Base-by-base conservation (phyloP, 92 coral and sea anemone species). In the Porites rus region DNA sequence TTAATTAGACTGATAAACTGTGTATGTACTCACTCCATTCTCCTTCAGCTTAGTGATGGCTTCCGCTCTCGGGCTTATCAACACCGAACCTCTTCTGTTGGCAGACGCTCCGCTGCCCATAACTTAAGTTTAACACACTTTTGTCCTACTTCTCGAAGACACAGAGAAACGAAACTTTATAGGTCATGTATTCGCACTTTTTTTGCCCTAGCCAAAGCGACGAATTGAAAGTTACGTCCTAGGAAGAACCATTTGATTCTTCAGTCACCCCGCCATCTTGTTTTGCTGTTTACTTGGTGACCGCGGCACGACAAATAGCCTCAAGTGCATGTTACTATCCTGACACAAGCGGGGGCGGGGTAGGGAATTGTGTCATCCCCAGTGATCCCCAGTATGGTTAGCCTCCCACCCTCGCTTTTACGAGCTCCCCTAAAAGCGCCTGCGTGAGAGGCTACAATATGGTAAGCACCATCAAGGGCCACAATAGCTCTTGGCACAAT, bases 1-100 rank as follows among this genome's bases (percentile, higher is more conserved):
- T 62, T 62, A 62, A 62, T 1, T 7, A 18, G 7, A 46, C 7
- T 4, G 1, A 18, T 7, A 79, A 46, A 31, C 10, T 1, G 0
- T 59, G 62, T 25, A 63, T 74, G 65, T 53, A 63, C 87, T 83
- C 66, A 93, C 98, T 62, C 90, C 90, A 78, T 88, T 81, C 66
- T 79, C 91, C 10, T 74, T 74, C 14, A 8, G 22, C 81, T 85
- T 85, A 20, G 82, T 62, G 13, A 94, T 69, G 4, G 93, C 98
- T 78, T 94, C 92, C 56, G 90, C 96, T 67, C 98, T 78, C 19
- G 98, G 98, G 25, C 98, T 94, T 20, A 94, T 89, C 74, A 87
- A 25, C 21, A 53, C 82, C 5, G 85, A 76, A 14, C 79, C 88
- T 71, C 76, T 38, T 81, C 91, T 81, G n/a, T 78, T 68, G 6